Evolutionary conservation across 30 jellyfish, hydroid and myxozoan species (phyloP), one percentile per base, ranked within the genome.

Genomic region (Rhopilema esculentum): DNA sequence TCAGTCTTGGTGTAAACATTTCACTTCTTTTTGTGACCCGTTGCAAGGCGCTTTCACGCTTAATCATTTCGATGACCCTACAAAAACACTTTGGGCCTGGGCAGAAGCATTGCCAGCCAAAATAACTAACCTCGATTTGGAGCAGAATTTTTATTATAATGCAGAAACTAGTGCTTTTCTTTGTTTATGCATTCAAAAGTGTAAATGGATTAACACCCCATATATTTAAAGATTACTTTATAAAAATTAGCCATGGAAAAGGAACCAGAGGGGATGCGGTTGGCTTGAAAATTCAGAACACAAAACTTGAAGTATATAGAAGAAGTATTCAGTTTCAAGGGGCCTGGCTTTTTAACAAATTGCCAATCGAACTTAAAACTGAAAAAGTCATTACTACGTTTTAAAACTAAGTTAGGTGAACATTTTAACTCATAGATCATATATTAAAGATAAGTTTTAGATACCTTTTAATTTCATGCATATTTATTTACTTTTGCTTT

Each of bases 251-350:
- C 49, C 81, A 70, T 70, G 81, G 86, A 52, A 75, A 27, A 75
- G 73, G 86, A 49, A 75, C 86, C 16, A 75, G 86, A 75, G 31
- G 65, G 32, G 86, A 75, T 75, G 77, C 71, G 66, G 65, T 79
- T 79, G 25, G 27, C 83, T 28, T 79, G 83, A 79, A 79, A 79
- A 52, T 79, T 53, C 89, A 0, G 67, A 79, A 64, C 68, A 25
- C 83, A 79, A 79, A 79, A 52, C 89, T 79, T 51, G 79, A 80
- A 53, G 77, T 19, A 50, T 77, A 22, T 23, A 77, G 88, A 53
- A 77, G 24, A 40, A 77, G 80, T 51, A 65, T 80, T 80, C 90
- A 80, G 57, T 80, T 80, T 49, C 69, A 64, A 66, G 90, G 52
- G 24, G 71, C 83, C 7, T 26, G 8, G 57, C 69, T 80, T 22